A percentile compares a stretch with the other conserved stretches of the same genome.
phyloP scores from a whole-genome alignment of 2,113 vertebrate species.

The Herpailurus yagouaroundi region DNA sequence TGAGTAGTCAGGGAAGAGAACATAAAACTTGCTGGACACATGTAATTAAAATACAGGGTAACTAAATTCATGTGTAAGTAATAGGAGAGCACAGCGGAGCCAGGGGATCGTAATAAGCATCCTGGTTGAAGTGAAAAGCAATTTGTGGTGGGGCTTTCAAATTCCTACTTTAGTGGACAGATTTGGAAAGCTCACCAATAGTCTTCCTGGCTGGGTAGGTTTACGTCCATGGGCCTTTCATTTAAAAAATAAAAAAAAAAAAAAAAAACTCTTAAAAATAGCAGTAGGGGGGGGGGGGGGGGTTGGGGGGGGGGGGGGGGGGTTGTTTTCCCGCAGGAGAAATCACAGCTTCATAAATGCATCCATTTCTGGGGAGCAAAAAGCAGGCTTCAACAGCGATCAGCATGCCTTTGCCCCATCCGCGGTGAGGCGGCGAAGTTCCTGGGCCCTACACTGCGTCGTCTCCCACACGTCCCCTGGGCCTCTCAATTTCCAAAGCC shows the following conservation, averaged over 20 bases:
- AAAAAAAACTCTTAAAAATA: too few species aligned
- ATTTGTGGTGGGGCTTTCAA: conserved; percentile 78
- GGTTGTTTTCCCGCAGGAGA: background rate
- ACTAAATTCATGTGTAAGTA: conserved; percentile 78
- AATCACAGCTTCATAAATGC: conserved; percentile 61
- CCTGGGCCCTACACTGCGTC: background rate
- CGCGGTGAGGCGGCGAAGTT: background rate
- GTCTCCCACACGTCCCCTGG: background rate
- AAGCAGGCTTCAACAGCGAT: background rate
- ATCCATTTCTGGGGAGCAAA: conserved; percentile 49
- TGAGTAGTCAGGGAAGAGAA: conserved; percentile 72
- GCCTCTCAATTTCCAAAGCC: conserved; percentile 44
- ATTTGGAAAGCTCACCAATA: conserved; percentile 74
- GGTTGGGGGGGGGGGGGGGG: background rate
- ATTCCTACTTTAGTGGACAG: conserved; percentile 72
- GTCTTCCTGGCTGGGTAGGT: conserved; percentile 64
- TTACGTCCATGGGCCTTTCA: conserved; percentile 68
- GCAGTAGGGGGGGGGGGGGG: background rate
- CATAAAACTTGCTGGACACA: conserved; percentile 73
- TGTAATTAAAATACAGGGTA: conserved; percentile 81
- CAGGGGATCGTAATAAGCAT: conserved; percentile 76
- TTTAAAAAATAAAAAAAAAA: conserved; percentile 38
- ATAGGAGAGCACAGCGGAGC: conserved; percentile 65
- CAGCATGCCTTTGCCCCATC: background rate
- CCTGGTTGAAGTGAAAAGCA: conserved; percentile 74